Base-by-base conservation (phyloP, 2,888 invertebrate species). In the Hipparchia semele region DNA sequence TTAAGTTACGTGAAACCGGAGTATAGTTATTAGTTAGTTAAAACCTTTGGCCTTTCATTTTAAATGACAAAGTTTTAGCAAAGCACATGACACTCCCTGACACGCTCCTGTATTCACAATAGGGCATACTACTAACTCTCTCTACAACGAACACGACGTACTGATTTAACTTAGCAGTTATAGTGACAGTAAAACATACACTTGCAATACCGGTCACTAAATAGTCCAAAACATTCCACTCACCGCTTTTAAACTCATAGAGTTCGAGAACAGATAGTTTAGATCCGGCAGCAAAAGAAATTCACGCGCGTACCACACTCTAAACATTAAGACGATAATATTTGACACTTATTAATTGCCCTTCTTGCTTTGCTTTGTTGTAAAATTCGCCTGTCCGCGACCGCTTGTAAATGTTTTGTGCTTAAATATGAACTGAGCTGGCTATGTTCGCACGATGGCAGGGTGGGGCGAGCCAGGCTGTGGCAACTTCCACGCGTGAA, bases 381-480 rank as follows among this genome's bases (percentile, higher is more conserved):
- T 79, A 84, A 86, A 87, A 84, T 83, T 85, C 80, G 80, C 83
- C 76, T 84, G 82, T 84, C 87, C 86, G 87, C 89, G 88, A 85
- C 87, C 87, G 86, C 78, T 80, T 84, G 84, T 85, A 86, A 86
- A 86, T 90, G 88, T 82, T 83, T 84, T 86, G 86, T 87, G 88
- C 85, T 90, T 91, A 92, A 91, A 90, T 92, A 91, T 91, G 89
- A 87, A 84, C 83, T 83, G 87, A 86, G 82, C 82, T 82, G 73
- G 83, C 83, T 86, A 84, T 85, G 82, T 80, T 75, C 80, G 76
- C 76, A 68, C 79, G 81, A 71, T 76, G 23, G 70, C 77, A 77
- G 83, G 84, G 87, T 86, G 88, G 90, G 90, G 87, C 85, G 85
- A 1, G 6, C 6, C 77, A 78, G 79, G 73, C 76, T 79, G 79